Percentiles rank a stretch among this genome's conserved stretches.
phyloP scores from a whole-genome alignment of 1,140 invertebrate genomes.

The Idris sp. region DNA sequence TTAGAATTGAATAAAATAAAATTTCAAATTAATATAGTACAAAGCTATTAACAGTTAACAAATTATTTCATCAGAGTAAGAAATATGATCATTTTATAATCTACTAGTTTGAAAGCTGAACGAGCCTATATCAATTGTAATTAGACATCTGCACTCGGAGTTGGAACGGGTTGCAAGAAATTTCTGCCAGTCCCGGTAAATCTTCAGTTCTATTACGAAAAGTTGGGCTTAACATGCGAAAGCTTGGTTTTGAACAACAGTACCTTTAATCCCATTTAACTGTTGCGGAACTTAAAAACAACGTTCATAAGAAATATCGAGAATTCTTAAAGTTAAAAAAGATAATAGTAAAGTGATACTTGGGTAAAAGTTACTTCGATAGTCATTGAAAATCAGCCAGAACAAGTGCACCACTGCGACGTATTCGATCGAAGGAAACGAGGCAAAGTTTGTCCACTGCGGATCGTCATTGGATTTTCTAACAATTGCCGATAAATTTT shows the following conservation, averaged over 20 bases:
- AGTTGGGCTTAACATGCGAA: conserved; percentile 30
- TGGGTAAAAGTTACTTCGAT: conserved; percentile 43
- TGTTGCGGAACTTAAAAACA: conserved; percentile 41
- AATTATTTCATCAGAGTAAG: conserved; percentile 12
- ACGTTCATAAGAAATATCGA: conserved; percentile 51
- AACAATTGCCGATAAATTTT: conserved; percentile 63
- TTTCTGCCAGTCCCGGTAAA: conserved; percentile 28
- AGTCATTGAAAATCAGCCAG: conserved; percentile 58
- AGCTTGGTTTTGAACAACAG: conserved; percentile 36
- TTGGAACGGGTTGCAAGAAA: conserved; percentile 31
- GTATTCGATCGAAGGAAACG: conserved; percentile 53
- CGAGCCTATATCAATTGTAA: conserved; percentile 20
- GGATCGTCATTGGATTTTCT: conserved; percentile 62
- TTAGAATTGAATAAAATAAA: too few relatives aligned
- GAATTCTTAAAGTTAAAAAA: conserved; percentile 36
- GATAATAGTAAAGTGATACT: conserved; percentile 56
- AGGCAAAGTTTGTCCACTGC: conserved; percentile 58
- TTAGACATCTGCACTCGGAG: conserved; percentile 16
- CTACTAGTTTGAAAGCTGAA: conserved; percentile 3
- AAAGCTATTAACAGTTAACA: too few relatives aligned
- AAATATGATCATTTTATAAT: conserved; percentile 16
- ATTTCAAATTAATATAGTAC: too few relatives aligned
- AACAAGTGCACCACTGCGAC: conserved; percentile 39
- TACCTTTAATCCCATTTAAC: conserved; percentile 47
- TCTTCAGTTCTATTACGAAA: conserved; percentile 18